A percentile compares a stretch with the other conserved stretches of the same genome.
These are phyloP conservation scores for Monopterus albus DNA, from an alignment of 2,113 vertebrate species.

Conservation along the genomic window DNA sequence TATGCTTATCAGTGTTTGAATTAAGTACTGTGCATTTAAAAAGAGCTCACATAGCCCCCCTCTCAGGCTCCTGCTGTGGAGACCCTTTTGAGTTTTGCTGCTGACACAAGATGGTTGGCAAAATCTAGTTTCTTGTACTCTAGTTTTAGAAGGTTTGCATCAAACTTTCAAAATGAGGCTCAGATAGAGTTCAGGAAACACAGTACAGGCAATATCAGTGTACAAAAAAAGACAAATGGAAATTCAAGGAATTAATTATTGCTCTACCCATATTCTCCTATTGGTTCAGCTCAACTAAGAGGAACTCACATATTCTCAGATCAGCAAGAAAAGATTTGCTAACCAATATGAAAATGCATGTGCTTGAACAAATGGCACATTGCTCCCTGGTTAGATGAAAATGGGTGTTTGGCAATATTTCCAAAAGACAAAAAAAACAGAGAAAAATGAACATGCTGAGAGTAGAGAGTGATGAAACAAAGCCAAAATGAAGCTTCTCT, in stretches of 20 bases:
- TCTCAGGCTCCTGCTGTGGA: not conserved
- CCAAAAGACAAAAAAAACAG: not conserved
- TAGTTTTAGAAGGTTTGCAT: not conserved
- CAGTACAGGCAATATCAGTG: not conserved
- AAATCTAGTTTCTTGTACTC: not conserved
- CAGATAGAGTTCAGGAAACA: no score
- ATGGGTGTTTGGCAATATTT: slow-evolving; percentile 7
- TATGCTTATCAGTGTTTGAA: slow-evolving; percentile 67
- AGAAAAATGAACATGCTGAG: slow-evolving; percentile 19
- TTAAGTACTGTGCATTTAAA: slow-evolving; percentile 47
- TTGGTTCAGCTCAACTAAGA: not conserved
- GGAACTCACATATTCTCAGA: not conserved
- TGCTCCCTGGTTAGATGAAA: slow-evolving; percentile 16
- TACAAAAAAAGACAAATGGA: no score
- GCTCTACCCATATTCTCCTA: not conserved
- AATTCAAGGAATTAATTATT: not conserved
- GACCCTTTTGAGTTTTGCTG: slow-evolving; percentile 29
- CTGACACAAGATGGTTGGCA: slow-evolving; percentile 6
- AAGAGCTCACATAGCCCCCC: slow-evolving; percentile 17
- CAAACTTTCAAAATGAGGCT: not conserved
- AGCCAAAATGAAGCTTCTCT: slow-evolving; percentile 26
- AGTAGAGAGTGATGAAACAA: slow-evolving; percentile 20
- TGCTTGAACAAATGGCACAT: not conserved
- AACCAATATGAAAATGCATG: not conserved
- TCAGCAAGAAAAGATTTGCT: not conserved